Conservation (phyloP, 2,888 invertebrate species). For the Eupithecia subumbrata region DNA sequence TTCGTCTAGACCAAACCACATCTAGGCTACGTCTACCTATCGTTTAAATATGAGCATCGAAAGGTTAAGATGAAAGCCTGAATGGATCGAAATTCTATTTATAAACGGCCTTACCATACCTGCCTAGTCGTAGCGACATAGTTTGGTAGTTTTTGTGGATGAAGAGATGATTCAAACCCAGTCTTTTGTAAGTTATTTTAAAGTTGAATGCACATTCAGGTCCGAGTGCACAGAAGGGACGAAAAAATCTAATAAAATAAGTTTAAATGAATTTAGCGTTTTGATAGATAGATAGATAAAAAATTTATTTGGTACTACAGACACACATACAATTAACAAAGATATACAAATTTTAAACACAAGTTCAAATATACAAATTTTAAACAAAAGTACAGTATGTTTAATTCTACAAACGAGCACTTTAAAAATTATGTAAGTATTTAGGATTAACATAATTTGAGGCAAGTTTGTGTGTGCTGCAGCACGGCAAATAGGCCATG, state of each 20-base stretch:
- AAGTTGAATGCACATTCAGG: not conserved
- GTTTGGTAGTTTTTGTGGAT: not conserved
- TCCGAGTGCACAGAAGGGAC: not conserved
- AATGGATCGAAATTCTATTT: conserved; percentile 22
- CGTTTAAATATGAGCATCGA: conserved; percentile 20
- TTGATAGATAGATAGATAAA: too few species aligned
- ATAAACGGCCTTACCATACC: conserved; percentile 6
- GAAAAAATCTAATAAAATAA: not conserved
- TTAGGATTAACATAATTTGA: too few species aligned
- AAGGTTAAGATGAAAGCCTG: conserved; percentile 23
- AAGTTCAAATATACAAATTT: too few species aligned
- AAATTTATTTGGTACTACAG: too few species aligned
- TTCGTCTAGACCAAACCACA: conserved; percentile 1
- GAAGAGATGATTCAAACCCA: not conserved
- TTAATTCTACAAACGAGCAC: too few species aligned
- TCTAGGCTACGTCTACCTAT: not conserved
- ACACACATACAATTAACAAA: too few species aligned
- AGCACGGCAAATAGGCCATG: too few species aligned
- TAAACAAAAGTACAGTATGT: too few species aligned
- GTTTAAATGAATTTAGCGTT: not conserved
- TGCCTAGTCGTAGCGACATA: not conserved
- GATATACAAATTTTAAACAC: too few species aligned
- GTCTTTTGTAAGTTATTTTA: not conserved
- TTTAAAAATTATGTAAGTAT: too few species aligned
- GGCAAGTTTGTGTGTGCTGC: too few species aligned